Conservation (phyloP, 1,140 invertebrate genomes). For the Trissolcus basalis region DNA sequence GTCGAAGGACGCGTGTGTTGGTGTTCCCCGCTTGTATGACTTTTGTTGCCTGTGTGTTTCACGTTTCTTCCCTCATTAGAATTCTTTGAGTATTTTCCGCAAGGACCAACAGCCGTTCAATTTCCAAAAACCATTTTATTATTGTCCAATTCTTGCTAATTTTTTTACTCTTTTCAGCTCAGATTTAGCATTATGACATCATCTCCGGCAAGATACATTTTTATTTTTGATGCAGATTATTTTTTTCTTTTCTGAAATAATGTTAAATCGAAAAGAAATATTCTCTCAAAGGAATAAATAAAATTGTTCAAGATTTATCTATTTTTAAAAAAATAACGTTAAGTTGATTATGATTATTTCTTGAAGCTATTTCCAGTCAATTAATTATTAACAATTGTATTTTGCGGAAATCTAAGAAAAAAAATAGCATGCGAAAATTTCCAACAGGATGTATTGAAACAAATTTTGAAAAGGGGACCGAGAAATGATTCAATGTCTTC, state of each 20-base stretch:
- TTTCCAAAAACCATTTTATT: conserved; percentile 15
- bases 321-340: background rate
- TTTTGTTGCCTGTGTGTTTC: conserved; percentile 44
- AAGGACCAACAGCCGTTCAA: conserved; percentile 27
- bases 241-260: too few species aligned
- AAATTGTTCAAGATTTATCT: conserved; percentile 22
- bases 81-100: conserved; percentile 57
- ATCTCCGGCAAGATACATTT: too few species aligned
- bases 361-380: too few species aligned
- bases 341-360: too few species aligned
- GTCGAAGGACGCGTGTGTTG: conserved; percentile 41
- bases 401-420: conserved; percentile 26
- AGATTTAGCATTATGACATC: too few species aligned
- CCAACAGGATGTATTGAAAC: conserved; percentile 72
- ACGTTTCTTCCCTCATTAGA: conserved; percentile 58
- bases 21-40: conserved; percentile 43
- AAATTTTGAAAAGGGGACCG: conserved; percentile 67
- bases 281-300: too few species aligned
- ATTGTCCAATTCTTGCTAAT: background rate
- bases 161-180: background rate
- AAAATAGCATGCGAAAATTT: conserved; percentile 64
- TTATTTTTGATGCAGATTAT: too few species aligned
- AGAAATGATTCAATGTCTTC: conserved; percentile 64
- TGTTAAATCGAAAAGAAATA: too few species aligned
- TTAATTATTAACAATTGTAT: too few species aligned